Conservation (phyloP, 2,113 vertebrate genomes). For the Corvus moneduloides region DNA sequence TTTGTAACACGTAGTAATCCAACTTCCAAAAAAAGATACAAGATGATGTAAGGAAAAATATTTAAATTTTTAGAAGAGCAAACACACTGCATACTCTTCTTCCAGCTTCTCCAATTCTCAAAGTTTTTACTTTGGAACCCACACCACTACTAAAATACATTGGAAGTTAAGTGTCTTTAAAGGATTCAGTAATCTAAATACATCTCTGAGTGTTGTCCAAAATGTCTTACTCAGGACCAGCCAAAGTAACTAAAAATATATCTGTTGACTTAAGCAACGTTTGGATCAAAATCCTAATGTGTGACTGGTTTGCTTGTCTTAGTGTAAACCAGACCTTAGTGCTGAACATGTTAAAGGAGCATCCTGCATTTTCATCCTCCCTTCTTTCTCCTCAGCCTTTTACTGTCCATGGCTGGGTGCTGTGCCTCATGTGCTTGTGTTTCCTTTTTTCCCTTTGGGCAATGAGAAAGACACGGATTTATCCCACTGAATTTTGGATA, state of each 20-base stretch:
- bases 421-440: background rate
- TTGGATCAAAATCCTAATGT: background rate
- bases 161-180: background rate
- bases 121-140: background rate
- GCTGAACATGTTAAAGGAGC: background rate
- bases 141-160: background rate
- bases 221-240: background rate
- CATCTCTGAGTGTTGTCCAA: background rate
- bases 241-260: background rate
- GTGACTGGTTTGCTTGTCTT: background rate
- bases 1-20: background rate
- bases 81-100: background rate
- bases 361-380: background rate
- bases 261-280: background rate
- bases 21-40: background rate
- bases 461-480: background rate
- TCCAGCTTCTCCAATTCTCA: background rate
- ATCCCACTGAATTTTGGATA: background rate
- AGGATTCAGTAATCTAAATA: background rate
- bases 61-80: background rate
- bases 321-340: background rate
- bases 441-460: background rate
- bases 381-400: background rate
- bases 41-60: background rate
- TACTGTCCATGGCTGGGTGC: background rate